A percentile compares a stretch with the other conserved stretches of the same genome.
These are phyloP conservation scores for Eupithecia centaureata DNA, from an alignment of 2,888 invertebrate species.

Conservation along the genomic window DNA sequence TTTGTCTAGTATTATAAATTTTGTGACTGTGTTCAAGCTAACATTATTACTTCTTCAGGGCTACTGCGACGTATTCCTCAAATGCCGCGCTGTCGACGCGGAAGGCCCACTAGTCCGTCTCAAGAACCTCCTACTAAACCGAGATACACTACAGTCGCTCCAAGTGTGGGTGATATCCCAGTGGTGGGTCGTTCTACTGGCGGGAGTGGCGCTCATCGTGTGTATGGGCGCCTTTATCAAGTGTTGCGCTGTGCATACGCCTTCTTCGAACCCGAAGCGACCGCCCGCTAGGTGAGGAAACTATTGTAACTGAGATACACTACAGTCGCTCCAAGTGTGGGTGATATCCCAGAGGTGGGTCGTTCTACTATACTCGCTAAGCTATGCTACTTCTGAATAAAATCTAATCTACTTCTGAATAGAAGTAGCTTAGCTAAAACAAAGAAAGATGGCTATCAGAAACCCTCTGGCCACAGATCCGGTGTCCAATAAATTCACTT, in stretches of 20 bases:
- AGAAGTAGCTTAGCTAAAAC: too few relatives aligned
- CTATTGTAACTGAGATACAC: slow-evolving; percentile 89
- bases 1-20: too few relatives aligned
- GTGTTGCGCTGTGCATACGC: slow-evolving; percentile 99
- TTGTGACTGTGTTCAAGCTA: background rate
- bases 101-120: slow-evolving; percentile 98
- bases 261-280: slow-evolving; percentile 98
- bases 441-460: too few relatives aligned
- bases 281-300: slow-evolving; percentile 90
- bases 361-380: too few relatives aligned
- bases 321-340: slow-evolving; percentile 95
- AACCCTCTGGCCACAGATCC: too few relatives aligned
- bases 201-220: slow-evolving; percentile 95
- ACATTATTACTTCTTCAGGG: slow-evolving; percentile 85
- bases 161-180: slow-evolving; percentile 97
- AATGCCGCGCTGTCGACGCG: slow-evolving; percentile 99
- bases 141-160: slow-evolving; percentile 93
- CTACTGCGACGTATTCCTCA: slow-evolving; percentile 99
- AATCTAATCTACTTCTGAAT: too few relatives aligned
- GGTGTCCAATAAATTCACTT: too few relatives aligned
- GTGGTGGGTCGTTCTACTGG: slow-evolving; percentile 97
- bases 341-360: slow-evolving; percentile 98
- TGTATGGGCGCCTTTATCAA: slow-evolving; percentile 99
- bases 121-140: slow-evolving; percentile 97
- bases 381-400: too few relatives aligned